These are phyloP conservation scores for Disparrhopalites patrizii DNA, from an alignment of 2,888 invertebrate species.

Conservation along the genomic window DNA sequence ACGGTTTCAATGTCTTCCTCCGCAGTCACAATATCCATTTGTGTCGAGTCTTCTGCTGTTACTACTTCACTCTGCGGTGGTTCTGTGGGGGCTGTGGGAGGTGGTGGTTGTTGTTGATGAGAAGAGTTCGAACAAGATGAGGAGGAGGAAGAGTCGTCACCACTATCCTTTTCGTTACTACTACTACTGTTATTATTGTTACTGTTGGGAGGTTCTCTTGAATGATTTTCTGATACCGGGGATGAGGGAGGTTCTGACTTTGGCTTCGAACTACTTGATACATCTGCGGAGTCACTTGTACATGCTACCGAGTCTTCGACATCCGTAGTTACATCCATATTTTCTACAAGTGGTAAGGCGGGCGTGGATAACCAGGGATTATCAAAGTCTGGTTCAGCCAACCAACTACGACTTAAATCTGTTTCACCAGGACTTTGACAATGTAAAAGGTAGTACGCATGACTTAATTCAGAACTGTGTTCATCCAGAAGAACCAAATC, in stretches of 20 bases:
- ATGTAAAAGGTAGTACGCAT: slow-evolving; percentile 37
- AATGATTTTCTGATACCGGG: not conserved
- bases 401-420: not conserved
- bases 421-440: slow-evolving; percentile 14
- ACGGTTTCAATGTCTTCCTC: slow-evolving; percentile 34
- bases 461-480: slow-evolving; percentile 38
- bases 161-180: too few relatives aligned
- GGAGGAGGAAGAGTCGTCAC: slow-evolving; percentile 19
- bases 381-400: slow-evolving; percentile 8
- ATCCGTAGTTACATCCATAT: slow-evolving; percentile 14
- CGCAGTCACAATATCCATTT: slow-evolving; percentile 2
- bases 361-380: slow-evolving; percentile 18
- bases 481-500: slow-evolving; percentile 40
- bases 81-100: not conserved
- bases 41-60: not conserved
- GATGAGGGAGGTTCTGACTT: slow-evolving; percentile 3
- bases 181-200: not conserved
- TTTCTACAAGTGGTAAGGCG: not conserved
- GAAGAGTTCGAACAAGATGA: too few relatives aligned
- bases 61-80: not conserved
- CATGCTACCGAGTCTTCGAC: slow-evolving; percentile 12
- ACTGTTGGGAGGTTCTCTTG: not conserved
- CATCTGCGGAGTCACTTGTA: slow-evolving; percentile 9
- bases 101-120: not conserved
- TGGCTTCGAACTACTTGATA: slow-evolving; percentile 9